Evolutionary conservation across 2,113 vertebrate species (phyloP).

Genomic region (Glaucidium brasilianum): DNA sequence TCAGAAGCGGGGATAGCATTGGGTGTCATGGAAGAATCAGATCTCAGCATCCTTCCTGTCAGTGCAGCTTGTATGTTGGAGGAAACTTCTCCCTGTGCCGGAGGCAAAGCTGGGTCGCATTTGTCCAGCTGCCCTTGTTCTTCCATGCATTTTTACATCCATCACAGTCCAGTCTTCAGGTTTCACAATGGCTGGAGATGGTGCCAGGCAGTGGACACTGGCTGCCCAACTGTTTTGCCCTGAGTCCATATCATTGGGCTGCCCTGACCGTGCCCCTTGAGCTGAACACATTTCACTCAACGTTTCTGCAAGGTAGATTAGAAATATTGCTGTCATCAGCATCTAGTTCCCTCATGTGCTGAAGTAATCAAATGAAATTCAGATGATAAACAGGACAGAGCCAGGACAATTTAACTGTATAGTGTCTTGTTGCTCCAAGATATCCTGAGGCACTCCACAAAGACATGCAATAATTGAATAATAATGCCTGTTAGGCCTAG

Average conservation of each 20-base stretch:
- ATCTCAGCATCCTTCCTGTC: not conserved
- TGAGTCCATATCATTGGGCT: not conserved
- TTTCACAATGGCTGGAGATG: not conserved
- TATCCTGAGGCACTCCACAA: not conserved
- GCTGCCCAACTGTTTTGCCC: not conserved
- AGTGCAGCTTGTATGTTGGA: not conserved
- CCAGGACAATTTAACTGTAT: not conserved
- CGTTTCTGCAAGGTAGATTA: not conserved
- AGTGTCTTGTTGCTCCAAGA: not conserved
- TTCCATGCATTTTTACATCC: not conserved
- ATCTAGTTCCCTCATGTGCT: not conserved
- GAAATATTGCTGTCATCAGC: not conserved
- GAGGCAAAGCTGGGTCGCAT: not conserved
- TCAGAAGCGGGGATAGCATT: not conserved
- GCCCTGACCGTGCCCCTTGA: not conserved
- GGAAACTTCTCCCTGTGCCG: not conserved
- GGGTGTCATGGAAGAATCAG: not conserved
- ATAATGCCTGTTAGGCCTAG: not conserved
- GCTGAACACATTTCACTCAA: not conserved
- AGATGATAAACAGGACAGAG: not conserved
- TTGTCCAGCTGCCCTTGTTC: not conserved
- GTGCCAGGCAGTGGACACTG: not conserved
- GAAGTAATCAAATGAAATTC: conserved; percentile 1
- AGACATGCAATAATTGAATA: not conserved
- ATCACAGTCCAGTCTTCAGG: not conserved